Evolutionary conservation across 2,113 vertebrate genomes (phyloP), one percentile per base, ranked within the genome.

Genomic region (Eclectus roratus): DNA sequence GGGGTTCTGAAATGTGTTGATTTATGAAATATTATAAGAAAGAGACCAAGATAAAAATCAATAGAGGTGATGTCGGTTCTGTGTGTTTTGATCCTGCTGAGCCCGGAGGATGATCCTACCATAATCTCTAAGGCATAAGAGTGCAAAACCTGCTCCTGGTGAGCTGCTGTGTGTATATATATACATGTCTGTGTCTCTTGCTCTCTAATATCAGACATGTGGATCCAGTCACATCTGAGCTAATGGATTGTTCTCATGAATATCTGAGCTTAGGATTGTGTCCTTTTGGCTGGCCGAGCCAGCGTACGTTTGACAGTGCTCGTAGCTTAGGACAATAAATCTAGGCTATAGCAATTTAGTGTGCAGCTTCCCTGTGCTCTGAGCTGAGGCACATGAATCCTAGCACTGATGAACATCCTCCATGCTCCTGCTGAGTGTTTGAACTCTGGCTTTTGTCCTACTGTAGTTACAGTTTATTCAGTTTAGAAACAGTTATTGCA

Each of bases 71-170:
- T 97, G 86, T 94, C 94, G 90, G 77, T 88, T 96, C 89, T 93
- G 25, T 96, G 78, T 85, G 84, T 91, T 96, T 97, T 95, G 94
- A 97, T 95, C 94, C 85, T 94, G 66, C 94, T 95, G 94, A 96
- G 72, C 58, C 88, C 71, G 80, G 82, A 74, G 86, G 95, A 95
- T 94, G 96, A 96, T 96, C 92, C 84, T 85, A 2, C 91, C 64
- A 64, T 94, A 96, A 95, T 92, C 90, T 95, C 91, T 55, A 71
- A 96, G 79, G 91, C 58, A 85, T 74, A 61, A 56, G 29, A 46
- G 56, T 37, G 31, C 89, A 86, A 97, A 93, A 81, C 73, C 65
- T 39, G 43, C 47, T 89, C 63, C 78, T 79, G 44, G 52, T 55
- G 52, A 91, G 88, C 80, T 65, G 85, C 58, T 87, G 14, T 78